Base-by-base conservation (phyloP, 2,888 invertebrate genomes). In the Steinernema carpocapsae region DNA sequence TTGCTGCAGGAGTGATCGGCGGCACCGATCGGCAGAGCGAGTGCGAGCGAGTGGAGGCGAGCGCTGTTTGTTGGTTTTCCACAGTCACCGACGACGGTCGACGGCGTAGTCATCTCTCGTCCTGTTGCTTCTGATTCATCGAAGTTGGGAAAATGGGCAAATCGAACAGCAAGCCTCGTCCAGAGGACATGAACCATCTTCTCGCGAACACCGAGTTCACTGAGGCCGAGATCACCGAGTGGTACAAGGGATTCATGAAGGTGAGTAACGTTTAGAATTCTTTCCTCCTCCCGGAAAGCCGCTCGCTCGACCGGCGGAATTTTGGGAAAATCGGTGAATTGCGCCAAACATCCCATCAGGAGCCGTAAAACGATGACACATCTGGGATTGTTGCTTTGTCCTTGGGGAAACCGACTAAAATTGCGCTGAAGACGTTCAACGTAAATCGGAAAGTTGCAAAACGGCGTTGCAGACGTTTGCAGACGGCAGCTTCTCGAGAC, bases 211-310 rank as follows among this genome's bases (percentile, higher is more conserved):
- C 97, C 78, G 93, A 95, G 83, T 99, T 99, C 89, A 95, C 96
- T 87, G 97, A 99, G 90, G 93, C 94, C 85, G 97, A 97, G 88
- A 99, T 99, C 90, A 97, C 97, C 90, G 97, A 97, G 90, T 99
- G 97, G 97, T 97, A 99, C 90, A 96, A 97, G 91, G 97, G 97
- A 82, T 99, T 97, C 89, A 96, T 97, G 64, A 64, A 64, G 93
- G 97, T 97, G 90, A 91, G 91, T 89, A 24, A 48, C n/a, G 48
- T 51, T n/a, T 22, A 3, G 3, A 19, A 6, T n/a, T 6, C 4
- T 51, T 51, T 22, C 45, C 45, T 51, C 19, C 3, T 4, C 51
- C 51, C 3, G 19, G 12, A 22, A 6, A 51, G n/a, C 45, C n/a
- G n/a, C n/a, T n/a, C 51, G n/a, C 51, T 51, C 37, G 37, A 64